phyloP scores from a whole-genome alignment of 2,888 invertebrate species.

The Drosophila pseudotalamancana region DNA sequence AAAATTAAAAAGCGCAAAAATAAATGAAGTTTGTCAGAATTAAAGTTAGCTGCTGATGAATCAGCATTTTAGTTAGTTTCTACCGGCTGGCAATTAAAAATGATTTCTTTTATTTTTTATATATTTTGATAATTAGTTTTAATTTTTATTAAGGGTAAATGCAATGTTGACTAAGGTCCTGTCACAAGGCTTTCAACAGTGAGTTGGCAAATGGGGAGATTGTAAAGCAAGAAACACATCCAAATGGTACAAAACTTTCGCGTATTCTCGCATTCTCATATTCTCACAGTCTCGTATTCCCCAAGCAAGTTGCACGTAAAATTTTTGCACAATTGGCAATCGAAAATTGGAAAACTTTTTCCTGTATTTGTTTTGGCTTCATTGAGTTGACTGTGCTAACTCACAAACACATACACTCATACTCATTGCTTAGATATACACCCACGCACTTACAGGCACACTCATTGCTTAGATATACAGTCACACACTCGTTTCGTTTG shows the following conservation, averaged over 20 bases:
- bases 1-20: conserved; percentile 13
- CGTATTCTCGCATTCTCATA: conserved; percentile 54
- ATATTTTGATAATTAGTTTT: conserved; percentile 44
- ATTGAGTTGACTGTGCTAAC: conserved; percentile 66
- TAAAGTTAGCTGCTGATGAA: conserved; percentile 32
- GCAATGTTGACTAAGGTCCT: conserved; percentile 32
- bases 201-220: conserved; percentile 1
- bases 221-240: conserved; percentile 29
- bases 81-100: conserved; percentile 23
- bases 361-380: conserved; percentile 78
- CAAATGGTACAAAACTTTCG: conserved; percentile 70
- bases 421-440: conserved; percentile 17
- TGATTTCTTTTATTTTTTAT: conserved; percentile 2
- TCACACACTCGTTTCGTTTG: conserved; percentile 40
- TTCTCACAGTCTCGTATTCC: conserved; percentile 64
- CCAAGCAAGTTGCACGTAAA: conserved; percentile 66
- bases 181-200: conserved; percentile 21
- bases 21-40: conserved; percentile 28
- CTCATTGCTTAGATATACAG: no score
- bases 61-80: not conserved
- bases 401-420: conserved; percentile 15
- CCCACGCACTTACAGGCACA: conserved; percentile 9
- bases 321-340: conserved; percentile 77
- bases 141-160: conserved; percentile 31
- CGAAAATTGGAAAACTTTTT: conserved; percentile 78